Base-by-base conservation (phyloP, 2,888 invertebrate species). In the Ormyrus pomaceus region DNA sequence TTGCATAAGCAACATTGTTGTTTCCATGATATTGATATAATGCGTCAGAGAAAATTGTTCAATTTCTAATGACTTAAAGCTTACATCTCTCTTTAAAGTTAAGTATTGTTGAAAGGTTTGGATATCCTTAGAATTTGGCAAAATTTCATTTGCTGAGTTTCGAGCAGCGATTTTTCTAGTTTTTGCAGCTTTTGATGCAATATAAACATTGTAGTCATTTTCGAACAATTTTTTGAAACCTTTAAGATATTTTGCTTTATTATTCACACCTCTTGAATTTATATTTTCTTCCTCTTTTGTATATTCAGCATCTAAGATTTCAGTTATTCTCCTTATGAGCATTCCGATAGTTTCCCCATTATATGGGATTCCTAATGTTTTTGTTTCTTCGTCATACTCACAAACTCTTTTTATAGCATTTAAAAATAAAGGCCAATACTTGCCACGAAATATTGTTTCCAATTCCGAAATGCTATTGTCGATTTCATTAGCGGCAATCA, bases 301-400 rank as follows among this genome's bases (percentile, higher is more conserved):
- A 13, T 13, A 13, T 13, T 13, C 13, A 13, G 13, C 13, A 13
- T 13, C 45, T 34, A 61, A 34, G 11, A 61, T 61, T 10, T n/a
- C 4, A 34, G 9, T 61, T 2, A 34, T 45, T 45, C 61, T 61
- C 45, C 45, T 4, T 6, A 61, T 34, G 34, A 61, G 45, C 61
- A 61, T 61, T 61, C 61, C 61, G 2, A 65, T n/a, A 7, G 50
- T 65, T 65, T 65, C 64, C 5, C 50, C 64, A n/a, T 65, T 65
- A 50, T 65, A 65, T 5, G 50, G 48, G 8, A 65, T 65, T 1
- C n/a, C 13, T n/a, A 65, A 34, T n/a, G 13, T 48, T 50, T 50
- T 50, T 6, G 10, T 13, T 34, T 34, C 34, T 6, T 65, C 64
- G n/a, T 65, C 10, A 48, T 34, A 65, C n/a, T 11, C 50, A 34